Conservation (phyloP, 2,888 invertebrate genomes). For the Chorisops tibialis region DNA sequence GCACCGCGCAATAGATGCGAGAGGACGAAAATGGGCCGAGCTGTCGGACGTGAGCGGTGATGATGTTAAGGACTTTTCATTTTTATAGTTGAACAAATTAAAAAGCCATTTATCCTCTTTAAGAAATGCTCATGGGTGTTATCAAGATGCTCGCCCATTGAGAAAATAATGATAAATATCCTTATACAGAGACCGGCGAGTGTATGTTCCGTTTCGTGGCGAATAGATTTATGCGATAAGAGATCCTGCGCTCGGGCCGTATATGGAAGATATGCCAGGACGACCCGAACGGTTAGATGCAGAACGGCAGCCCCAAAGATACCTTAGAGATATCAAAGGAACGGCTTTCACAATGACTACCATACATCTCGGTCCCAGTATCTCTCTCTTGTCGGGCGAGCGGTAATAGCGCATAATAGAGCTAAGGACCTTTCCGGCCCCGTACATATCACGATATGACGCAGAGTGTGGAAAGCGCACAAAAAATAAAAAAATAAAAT, state of each 20-base stretch:
- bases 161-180: conserved; percentile 27
- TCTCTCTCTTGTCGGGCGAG: too few relatives aligned
- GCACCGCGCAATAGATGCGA: too few relatives aligned
- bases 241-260: neutral
- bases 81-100: conserved; percentile 44
- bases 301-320: conserved; percentile 3
- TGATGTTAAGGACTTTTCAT: neutral
- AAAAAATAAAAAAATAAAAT: neutral
- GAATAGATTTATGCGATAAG: conserved; percentile 24
- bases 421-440: too few relatives aligned
- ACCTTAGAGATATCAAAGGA: conserved; percentile 9
- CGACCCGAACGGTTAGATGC: neutral
- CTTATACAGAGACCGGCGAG: neutral
- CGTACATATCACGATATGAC: conserved; percentile 1
- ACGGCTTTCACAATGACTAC: neutral
- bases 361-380: too few relatives aligned
- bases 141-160: conserved; percentile 35
- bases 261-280: neutral
- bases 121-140: conserved; percentile 42
- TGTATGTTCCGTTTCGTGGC: neutral
- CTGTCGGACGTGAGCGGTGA: too few relatives aligned
- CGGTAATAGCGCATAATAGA: too few relatives aligned
- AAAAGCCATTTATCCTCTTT: conserved; percentile 51
- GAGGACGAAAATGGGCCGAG: too few relatives aligned
- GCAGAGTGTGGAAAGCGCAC: neutral